phyloP scores from a whole-genome alignment of 2,113 vertebrate genomes.

The Gobius niger region DNA sequence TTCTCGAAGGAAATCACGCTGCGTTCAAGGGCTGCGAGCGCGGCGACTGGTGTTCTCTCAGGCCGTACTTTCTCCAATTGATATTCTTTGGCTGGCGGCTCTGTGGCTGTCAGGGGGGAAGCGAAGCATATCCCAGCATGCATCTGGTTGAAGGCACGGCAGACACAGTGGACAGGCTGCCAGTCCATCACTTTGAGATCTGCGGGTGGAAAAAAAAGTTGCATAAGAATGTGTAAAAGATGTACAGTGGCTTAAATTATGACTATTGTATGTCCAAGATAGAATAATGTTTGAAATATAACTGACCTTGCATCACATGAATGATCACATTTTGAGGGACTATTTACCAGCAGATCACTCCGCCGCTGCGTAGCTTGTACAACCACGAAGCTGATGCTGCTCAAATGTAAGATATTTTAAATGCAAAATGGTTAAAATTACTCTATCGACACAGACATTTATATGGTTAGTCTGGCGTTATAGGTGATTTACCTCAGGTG shows the following conservation, averaged over 20 bases:
- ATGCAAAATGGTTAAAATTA: too few relatives aligned
- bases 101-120: conserved; percentile 42
- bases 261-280: background rate
- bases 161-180: conserved; percentile 49
- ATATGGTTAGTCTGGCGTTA: too few relatives aligned
- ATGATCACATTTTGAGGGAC: too few relatives aligned
- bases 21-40: conserved; percentile 10
- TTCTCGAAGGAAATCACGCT: conserved; percentile 9
- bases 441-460: too few relatives aligned
- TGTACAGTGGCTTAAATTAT: background rate
- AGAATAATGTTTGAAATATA: too few relatives aligned
- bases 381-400: too few relatives aligned
- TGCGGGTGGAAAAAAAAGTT: conserved; percentile 18
- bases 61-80: conserved; percentile 24
- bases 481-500: too few relatives aligned
- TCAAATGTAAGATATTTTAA: too few relatives aligned
- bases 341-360: too few relatives aligned
- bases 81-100: conserved; percentile 39
- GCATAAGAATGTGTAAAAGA: conserved; percentile 9
- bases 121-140: conserved; percentile 61
- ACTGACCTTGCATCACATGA: too few relatives aligned
- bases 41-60: conserved; percentile 4
- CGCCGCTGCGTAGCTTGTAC: too few relatives aligned
- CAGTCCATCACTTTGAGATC: conserved; percentile 37
- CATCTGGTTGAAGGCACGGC: conserved; percentile 31